These are phyloP conservation scores for Maccullochella peelii DNA, from an alignment of 2,113 vertebrate species.

Conservation along the genomic window DNA sequence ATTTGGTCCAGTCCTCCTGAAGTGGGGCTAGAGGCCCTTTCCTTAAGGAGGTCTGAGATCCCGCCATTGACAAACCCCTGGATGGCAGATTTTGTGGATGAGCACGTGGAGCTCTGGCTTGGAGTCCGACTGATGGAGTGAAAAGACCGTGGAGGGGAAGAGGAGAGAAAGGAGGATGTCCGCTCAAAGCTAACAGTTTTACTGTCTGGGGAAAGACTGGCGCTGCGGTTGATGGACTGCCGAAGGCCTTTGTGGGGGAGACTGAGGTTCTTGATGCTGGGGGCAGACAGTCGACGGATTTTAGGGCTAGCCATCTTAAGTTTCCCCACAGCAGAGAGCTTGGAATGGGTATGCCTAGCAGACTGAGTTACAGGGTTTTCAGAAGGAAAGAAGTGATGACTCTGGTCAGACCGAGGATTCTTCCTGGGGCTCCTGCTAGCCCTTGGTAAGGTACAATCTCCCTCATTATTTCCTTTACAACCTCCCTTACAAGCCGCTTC, in stretches of 20 bases:
- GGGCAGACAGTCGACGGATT: constrained; percentile 88
- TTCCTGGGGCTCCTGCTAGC: constrained; percentile 87
- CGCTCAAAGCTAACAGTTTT: constrained; percentile 86
- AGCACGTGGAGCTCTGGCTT: constrained; percentile 81
- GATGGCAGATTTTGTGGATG: constrained; percentile 87
- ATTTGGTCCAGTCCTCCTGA: constrained; percentile 55
- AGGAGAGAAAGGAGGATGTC: constrained; percentile 62
- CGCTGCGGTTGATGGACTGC: constrained; percentile 89
- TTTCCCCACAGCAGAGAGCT: constrained; percentile 92
- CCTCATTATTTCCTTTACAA: constrained; percentile 78
- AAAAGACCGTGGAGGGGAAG: constrained; percentile 87
- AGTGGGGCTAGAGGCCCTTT: constrained; percentile 70
- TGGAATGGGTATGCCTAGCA: constrained; percentile 84
- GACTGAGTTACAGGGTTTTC: constrained; percentile 74
- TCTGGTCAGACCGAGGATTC: constrained; percentile 80
- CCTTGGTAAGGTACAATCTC: constrained; percentile 90
- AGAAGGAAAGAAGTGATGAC: constrained; percentile 54
- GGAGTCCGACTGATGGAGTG: constrained; percentile 90
- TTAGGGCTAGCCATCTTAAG: constrained; percentile 91
- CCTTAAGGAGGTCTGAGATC: constrained; percentile 90
- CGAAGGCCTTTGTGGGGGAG: constrained; percentile 90
- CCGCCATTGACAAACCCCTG: constrained; percentile 88
- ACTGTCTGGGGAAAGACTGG: constrained; percentile 88
- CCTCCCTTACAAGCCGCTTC: constrained; percentile 46
- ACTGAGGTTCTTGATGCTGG: constrained; percentile 90